Evolutionary conservation across 2,888 invertebrate genomes (phyloP), one percentile per base, ranked within the genome.

Genomic region (Nineta flava): DNA sequence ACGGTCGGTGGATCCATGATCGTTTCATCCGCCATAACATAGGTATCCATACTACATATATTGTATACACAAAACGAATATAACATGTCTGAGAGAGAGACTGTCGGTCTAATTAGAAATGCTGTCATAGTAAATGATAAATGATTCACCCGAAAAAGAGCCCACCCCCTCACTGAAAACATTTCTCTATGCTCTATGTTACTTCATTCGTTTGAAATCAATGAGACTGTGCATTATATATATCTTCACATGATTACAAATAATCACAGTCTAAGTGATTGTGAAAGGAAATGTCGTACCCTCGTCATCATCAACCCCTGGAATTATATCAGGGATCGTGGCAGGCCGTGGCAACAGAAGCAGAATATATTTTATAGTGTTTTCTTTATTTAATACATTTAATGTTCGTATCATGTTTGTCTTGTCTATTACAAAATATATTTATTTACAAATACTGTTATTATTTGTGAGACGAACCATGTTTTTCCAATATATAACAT

Each of bases 81-180:
- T n/a, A 38, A 15, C n/a, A n/a, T 38, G 38, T 13, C 38, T 38
- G 38, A 15, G 26, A 26, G 26, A 26, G 26, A 26, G 26, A n/a
- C n/a, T 38, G 38, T 38, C 38, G 38, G 38, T 38, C 62, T 65
- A 65, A 65, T 65, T 65, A 65, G 64, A 62, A 60, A 62, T 61
- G 60, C 64, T 65, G 64, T 65, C 65, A 57, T 56, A 56, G 60
- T 52, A 56, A 55, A 65, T 65, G 65, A 65, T 58, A 60, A 60
- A 65, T 65, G 63, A 59, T 58, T 53, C 57, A 57, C 55, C 26
- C 26, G 26, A 26, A 26, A 26, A 26, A 26, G 26, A 26, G 26
- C 26, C 26, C 3, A 3, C 26, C 26, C 26, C 26, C 7, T 5
- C 3, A 26, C 26, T 26, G 26, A 26, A 26, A 26, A 26, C 26